Percentiles rank a stretch among this genome's conserved stretches.
These are phyloP conservation scores for Enteromius anoplus DNA, from an alignment of 2,797 vertebrate species.

Conservation along the genomic window DNA sequence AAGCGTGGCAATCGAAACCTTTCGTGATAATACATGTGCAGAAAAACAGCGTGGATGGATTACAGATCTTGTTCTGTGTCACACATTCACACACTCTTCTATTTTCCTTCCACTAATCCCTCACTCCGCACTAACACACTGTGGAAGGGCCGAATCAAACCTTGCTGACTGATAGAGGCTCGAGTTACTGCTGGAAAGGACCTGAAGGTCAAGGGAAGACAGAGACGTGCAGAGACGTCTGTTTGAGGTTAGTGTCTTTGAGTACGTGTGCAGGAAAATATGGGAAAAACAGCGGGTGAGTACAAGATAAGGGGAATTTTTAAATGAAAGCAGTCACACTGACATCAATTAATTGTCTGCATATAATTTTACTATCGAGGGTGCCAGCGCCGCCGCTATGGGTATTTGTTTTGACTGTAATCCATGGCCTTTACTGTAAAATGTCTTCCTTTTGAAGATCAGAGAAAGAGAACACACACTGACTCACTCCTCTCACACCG, in stretches of 20 bases:
- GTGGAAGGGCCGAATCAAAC: conserved; percentile 44
- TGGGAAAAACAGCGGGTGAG: conserved; percentile 1
- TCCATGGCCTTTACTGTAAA: conserved; percentile 22
- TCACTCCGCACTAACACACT: conserved; percentile 48
- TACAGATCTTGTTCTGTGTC: conserved; percentile 39
- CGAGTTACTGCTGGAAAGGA: conserved; percentile 60
- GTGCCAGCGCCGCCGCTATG: conserved; percentile 31
- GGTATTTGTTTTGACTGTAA: conserved; percentile 35
- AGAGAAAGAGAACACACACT: conserved; percentile 27
- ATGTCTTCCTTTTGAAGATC: conserved; percentile 12
- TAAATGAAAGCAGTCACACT: conserved; percentile 47
- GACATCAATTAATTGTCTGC: conserved; percentile 51
- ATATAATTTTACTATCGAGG: conserved; percentile 49
- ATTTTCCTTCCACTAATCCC: conserved; percentile 40
- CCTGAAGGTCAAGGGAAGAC: conserved; percentile 59
- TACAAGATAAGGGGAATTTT: conserved; percentile 18
- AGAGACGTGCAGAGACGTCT: conserved; percentile 45
- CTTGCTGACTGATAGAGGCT: conserved; percentile 52
- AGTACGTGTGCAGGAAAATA: not conserved
- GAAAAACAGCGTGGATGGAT: conserved; percentile 36
- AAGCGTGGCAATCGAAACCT: conserved; percentile 49
- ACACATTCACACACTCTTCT: conserved; percentile 49
- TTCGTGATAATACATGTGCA: conserved; percentile 41
- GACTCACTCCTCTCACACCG: conserved; percentile 27
- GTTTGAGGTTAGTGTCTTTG: conserved; percentile 38